These are phyloP conservation scores for Elachura formosa DNA, from an alignment of 2,113 vertebrate species.

Conservation along the genomic window DNA sequence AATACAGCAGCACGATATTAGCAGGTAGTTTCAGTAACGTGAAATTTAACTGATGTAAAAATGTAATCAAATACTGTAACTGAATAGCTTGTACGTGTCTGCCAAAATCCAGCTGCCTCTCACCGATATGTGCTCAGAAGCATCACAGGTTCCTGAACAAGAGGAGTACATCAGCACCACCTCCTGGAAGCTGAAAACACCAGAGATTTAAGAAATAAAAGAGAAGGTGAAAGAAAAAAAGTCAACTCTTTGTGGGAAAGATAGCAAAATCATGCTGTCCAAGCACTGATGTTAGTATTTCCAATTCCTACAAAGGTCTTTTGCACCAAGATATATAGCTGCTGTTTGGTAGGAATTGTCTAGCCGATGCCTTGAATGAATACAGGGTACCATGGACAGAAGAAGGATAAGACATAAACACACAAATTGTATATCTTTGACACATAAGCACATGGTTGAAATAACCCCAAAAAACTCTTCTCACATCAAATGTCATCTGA, in stretches of 20 bases:
- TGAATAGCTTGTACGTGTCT: fast-evolving
- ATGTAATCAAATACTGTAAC: neutral
- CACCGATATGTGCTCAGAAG: neutral
- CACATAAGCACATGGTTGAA: neutral
- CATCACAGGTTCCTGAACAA: neutral
- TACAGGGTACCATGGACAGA: neutral
- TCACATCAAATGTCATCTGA: neutral
- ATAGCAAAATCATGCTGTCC: neutral
- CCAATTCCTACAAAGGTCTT: neutral
- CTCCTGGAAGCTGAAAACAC: neutral
- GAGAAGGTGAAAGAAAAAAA: neutral
- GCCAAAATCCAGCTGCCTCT: neutral
- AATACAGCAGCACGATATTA: neutral
- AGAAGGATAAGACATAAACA: neutral
- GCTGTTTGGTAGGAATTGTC: neutral
- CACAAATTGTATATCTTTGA: neutral
- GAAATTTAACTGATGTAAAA: neutral
- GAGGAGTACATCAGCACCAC: slow-evolving; percentile 47
- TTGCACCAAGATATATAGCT: neutral
- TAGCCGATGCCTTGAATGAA: neutral
- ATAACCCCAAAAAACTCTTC: neutral
- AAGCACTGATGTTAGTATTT: neutral
- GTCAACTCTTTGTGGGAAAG: neutral
- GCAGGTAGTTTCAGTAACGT: neutral
- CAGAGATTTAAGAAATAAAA: neutral